Conservation (phyloP, 2,888 invertebrate species). For the Bombylius major region DNA sequence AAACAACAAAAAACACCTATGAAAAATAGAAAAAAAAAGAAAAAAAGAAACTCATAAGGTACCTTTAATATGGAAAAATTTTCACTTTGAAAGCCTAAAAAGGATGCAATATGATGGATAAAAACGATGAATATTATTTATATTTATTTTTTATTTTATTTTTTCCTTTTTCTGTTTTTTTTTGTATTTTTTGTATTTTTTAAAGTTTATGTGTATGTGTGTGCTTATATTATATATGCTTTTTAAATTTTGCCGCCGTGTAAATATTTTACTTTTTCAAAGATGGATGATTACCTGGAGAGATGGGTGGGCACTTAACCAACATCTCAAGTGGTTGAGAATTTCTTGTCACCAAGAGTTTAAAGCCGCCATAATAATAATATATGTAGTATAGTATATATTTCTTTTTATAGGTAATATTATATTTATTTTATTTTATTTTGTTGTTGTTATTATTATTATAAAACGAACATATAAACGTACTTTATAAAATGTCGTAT, state of each 20-base stretch:
- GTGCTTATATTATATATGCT: not conserved
- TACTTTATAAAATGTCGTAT: too few species aligned
- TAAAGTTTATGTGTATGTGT: too few species aligned
- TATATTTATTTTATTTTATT: too few species aligned
- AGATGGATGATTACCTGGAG: not conserved
- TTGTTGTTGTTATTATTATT: too few species aligned
- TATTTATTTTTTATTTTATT: not conserved
- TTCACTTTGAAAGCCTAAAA: not conserved
- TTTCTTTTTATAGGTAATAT: too few species aligned
- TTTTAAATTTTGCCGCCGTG: constrained; percentile 1
- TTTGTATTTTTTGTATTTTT: too few species aligned
- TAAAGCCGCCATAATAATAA: not conserved
- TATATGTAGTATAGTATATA: too few species aligned
- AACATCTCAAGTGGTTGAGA: not conserved
- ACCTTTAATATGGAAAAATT: not conserved
- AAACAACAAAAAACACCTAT: not conserved
- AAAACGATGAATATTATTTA: too few species aligned
- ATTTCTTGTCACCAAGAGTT: not conserved
- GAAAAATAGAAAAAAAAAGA: not conserved
- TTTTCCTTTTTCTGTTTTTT: not conserved
- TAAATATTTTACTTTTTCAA: constrained; percentile 3
- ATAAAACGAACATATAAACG: too few species aligned
- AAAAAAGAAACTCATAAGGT: too few species aligned
- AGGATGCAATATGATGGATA: not conserved
- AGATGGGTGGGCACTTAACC: not conserved